Conservation (phyloP, 2,797 vertebrate genomes). For the Sciurus carolinensis region DNA sequence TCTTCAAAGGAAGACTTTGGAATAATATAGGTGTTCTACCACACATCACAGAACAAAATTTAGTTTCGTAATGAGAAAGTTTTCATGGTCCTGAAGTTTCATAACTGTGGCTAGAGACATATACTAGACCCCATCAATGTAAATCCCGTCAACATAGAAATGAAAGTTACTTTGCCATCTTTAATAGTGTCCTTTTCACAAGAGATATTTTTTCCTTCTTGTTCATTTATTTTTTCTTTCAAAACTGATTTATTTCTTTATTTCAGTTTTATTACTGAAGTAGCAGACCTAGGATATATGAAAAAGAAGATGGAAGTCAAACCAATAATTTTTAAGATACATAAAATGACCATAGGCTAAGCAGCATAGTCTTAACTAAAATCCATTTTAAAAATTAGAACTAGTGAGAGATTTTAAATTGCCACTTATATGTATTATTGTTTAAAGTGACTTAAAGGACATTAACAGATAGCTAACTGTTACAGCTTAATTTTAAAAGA, state of each 20-base stretch:
- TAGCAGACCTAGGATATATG: background rate
- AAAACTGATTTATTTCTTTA: slow-evolving; percentile 30
- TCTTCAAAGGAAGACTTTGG: slow-evolving; percentile 23
- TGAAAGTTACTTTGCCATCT: slow-evolving; percentile 55
- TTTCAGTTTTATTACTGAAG: background rate
- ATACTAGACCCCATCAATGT: background rate
- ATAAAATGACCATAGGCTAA: background rate
- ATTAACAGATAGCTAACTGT: background rate
- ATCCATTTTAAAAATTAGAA: background rate
- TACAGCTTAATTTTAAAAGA: background rate
- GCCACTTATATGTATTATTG: background rate
- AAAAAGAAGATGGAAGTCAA: background rate
- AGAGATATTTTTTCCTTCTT: slow-evolving; percentile 3
- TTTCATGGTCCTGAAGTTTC: background rate
- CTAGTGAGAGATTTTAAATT: background rate
- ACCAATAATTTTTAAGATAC: background rate
- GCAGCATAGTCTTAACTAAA: background rate
- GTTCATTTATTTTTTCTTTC: slow-evolving; percentile 19
- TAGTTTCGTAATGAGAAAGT: slow-evolving; percentile 51
- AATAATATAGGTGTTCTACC: background rate
- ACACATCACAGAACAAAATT: slow-evolving; percentile 11
- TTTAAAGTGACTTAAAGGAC: background rate
- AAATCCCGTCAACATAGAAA: slow-evolving; percentile 52
- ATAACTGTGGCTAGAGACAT: background rate
- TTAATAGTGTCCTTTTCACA: slow-evolving; percentile 57